Percentiles rank a stretch among this genome's conserved stretches.
These are phyloP conservation scores for Argopecten irradians DNA, from an alignment of 1,140 invertebrate species.

Conservation along the genomic window DNA sequence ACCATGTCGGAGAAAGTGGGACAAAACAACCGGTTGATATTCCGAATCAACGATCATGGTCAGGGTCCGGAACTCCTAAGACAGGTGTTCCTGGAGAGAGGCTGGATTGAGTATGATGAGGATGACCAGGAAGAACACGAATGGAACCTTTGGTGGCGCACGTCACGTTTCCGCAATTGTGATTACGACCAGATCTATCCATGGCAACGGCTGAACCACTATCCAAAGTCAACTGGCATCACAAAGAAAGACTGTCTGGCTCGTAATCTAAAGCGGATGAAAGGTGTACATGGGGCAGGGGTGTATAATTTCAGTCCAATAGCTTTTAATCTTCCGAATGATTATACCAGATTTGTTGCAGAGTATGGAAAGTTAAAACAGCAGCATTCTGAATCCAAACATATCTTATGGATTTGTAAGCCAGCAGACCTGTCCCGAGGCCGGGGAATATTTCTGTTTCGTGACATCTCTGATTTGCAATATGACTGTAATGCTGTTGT, in stretches of 20 bases:
- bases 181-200: constrained; percentile 84
- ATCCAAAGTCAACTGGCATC: constrained; percentile 88
- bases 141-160: constrained; percentile 91
- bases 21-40: constrained; percentile 61
- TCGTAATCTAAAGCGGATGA: constrained; percentile 87
- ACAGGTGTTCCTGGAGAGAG: constrained; percentile 83
- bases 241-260: constrained; percentile 89
- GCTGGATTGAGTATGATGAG: constrained; percentile 86
- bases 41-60: constrained; percentile 81
- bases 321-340: constrained; percentile 88
- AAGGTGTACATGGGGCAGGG: constrained; percentile 84
- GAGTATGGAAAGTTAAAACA: constrained; percentile 81
- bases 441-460: constrained; percentile 88
- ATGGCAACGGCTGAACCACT: constrained; percentile 90
- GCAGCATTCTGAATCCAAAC: constrained; percentile 50
- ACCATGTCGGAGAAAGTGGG: constrained; percentile 32
- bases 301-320: constrained; percentile 91
- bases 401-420: constrained; percentile 87
- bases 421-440: constrained; percentile 90
- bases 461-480: constrained; percentile 77
- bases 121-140: constrained; percentile 81
- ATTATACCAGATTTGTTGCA: constrained; percentile 89
- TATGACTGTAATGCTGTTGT: constrained; percentile 73
- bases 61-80: constrained; percentile 85
- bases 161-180: constrained; percentile 83